Evolutionary conservation across 2,797 vertebrate genomes (phyloP), one percentile per base, ranked within the genome.

Genomic region (Siniperca obscura): DNA sequence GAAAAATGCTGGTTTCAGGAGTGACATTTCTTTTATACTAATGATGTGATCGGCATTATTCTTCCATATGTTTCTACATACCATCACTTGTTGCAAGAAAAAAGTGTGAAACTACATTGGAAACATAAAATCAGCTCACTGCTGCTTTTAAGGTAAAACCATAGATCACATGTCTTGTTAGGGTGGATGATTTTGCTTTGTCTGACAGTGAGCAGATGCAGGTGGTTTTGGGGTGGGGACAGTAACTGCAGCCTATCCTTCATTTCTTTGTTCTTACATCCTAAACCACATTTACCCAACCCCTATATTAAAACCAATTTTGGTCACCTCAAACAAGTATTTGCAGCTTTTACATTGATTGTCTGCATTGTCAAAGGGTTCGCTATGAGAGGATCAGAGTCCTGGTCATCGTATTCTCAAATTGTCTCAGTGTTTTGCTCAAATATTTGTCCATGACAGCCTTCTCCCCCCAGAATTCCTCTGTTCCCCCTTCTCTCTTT

Each of bases 221-320:
- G 83, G 83, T 90, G 86, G 78, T 75, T 83, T 90, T 74, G 44
- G 89, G 87, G 82, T 70, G 92, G 86, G 65, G 83, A 86, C 59
- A 73, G 65, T 71, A 79, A 76, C 67, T 36, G 56, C 65, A 84
- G 82, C 81, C 85, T 74, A 84, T 62, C 86, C 82, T 72, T 86
- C 38, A 62, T 82, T 59, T 89, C 89, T 91, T 93, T 92, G 90
- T 90, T 89, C 86, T 83, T 76, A 30, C 34, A 70, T 53, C n/a
- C 50, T 17, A 30, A 72, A 66, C 53, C 42, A 78, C 53, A 74
- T n/a, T 79, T 50, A 83, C 5, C 48, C 9, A 36, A 16, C 55
- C 19, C 1, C 8, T 48, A 1, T 50, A 57, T 44, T 59, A 71
- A 78, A 86, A 74, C 8, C 19, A 19, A 22, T 64, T 70, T 42